Evolutionary conservation across 2,797 vertebrate species (phyloP), one percentile per base, ranked within the genome.

Genomic region (Neopelma chrysocephalum): DNA sequence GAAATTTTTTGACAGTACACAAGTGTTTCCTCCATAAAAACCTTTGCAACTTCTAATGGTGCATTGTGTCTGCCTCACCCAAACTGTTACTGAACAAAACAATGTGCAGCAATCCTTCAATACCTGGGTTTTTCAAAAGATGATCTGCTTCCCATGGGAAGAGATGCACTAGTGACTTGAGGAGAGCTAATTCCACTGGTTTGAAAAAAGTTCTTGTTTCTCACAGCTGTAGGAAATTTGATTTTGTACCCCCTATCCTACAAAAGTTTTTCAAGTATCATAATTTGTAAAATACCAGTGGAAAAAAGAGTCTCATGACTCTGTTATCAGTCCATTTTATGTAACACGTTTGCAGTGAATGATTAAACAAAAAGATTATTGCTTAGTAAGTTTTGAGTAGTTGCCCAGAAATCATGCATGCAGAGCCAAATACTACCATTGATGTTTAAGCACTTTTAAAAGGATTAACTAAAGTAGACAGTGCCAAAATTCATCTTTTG

Each of bases 341-440:
- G 88, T 77, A 96, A 97, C 64, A 21, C 90, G 86, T 80, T 95
- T 89, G 87, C 62, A 87, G 93, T 94, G 89, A 95, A 97, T 96
- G 95, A 96, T 97, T 97, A 96, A 92, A 95, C 93, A 77, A 62
- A 73, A 75, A 78, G 84, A 94, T 92, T 82, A 93, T 84, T 91
- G 77, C 96, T 96, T 85, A 88, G 65, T 86, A 90, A 88, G 77
- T 89, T 95, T 94, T 93, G 94, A 97, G 85, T 76, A 91, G 90
- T 12, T 96, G 94, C 94, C 94, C 90, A 96, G 95, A 96, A 97
- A 93, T 85, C 88, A 80, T n/a, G 88, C 92, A 84, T 86, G 92
- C 82, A 96, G 60, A 88, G 94, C 82, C 94, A 96, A 95, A 90
- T n/a, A 80, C 72, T 87, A 82, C 64, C 11, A 7, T 5, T 87